phyloP scores from a whole-genome alignment of 2,888 invertebrate genomes.

The Drosophila longiperda region DNA sequence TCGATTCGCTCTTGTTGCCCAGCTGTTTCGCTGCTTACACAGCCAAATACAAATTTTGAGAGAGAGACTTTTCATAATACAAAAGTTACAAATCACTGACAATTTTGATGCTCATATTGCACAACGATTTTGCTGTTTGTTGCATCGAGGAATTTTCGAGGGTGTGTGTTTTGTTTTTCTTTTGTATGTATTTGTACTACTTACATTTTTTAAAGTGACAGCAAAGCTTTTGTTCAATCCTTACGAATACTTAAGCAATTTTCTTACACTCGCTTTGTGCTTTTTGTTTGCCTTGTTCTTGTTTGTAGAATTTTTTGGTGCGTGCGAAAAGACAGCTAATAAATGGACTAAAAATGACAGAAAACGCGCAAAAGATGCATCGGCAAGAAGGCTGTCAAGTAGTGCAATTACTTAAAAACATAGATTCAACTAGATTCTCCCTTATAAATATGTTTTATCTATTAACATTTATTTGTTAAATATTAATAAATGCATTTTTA shows the following conservation, averaged over 20 bases:
- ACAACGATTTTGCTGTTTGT: conserved; percentile 61
- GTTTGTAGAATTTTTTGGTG: conserved; percentile 39
- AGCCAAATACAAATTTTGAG: conserved; percentile 32
- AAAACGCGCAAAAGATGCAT: conserved; percentile 19
- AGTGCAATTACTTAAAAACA: background rate
- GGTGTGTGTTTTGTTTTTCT: conserved; percentile 7
- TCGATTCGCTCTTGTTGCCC: conserved; percentile 2
- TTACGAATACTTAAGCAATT: conserved; percentile 44
- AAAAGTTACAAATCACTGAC: conserved; percentile 47
- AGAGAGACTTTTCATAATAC: conserved; percentile 71
- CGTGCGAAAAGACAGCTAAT: conserved; percentile 43
- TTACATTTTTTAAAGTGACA: conserved; percentile 69
- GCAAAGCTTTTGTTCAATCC: conserved; percentile 50
- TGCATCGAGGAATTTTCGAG: conserved; percentile 21
- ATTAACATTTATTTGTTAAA: background rate
- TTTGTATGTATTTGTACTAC: conserved; percentile 49
- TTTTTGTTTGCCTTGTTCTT: conserved; percentile 64
- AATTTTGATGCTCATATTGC: conserved; percentile 57
- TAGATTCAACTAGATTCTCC: background rate
- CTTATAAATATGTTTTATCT: background rate
- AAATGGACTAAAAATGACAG: conserved; percentile 39
- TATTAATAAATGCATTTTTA: background rate
- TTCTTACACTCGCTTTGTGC: conserved; percentile 37
- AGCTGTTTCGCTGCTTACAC: conserved; percentile 28
- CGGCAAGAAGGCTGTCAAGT: conserved; percentile 6